phyloP scores from a whole-genome alignment of 2,888 invertebrate species.

The Atethmia centrago region DNA sequence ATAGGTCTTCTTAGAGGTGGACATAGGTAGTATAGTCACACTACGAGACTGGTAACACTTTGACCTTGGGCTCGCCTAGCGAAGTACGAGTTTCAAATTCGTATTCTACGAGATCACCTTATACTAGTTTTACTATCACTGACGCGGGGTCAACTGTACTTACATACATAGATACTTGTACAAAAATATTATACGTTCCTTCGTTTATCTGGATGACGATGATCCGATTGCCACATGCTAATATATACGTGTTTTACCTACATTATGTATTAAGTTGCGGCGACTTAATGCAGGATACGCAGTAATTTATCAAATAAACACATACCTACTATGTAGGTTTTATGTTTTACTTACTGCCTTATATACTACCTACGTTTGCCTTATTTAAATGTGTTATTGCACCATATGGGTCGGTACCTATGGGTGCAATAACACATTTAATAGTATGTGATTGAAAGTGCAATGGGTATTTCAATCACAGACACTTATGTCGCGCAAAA shows the following conservation, averaged over 20 bases:
- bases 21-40: neutral
- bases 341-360: neutral
- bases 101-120: neutral
- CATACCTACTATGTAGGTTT: neutral
- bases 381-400: slow-evolving; percentile 6
- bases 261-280: neutral
- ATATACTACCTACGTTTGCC: neutral
- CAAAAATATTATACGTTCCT: neutral
- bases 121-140: neutral
- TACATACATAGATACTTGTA: neutral
- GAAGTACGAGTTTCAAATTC: neutral
- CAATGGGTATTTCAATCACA: too few species aligned
- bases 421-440: too few species aligned
- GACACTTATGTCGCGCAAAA: too few species aligned
- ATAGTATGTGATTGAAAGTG: too few species aligned
- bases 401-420: too few species aligned
- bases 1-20: slow-evolving; percentile 22
- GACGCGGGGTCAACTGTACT: neutral
- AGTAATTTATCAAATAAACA: slow-evolving; percentile 15
- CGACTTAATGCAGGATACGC: slow-evolving; percentile 1
- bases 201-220: slow-evolving; percentile 17
- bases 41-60: neutral
- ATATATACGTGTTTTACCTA: slow-evolving; percentile 5
- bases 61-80: neutral
- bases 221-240: neutral